Base-by-base conservation (phyloP, 2,113 vertebrate species). In the Tympanuchus pallidicinctus region DNA sequence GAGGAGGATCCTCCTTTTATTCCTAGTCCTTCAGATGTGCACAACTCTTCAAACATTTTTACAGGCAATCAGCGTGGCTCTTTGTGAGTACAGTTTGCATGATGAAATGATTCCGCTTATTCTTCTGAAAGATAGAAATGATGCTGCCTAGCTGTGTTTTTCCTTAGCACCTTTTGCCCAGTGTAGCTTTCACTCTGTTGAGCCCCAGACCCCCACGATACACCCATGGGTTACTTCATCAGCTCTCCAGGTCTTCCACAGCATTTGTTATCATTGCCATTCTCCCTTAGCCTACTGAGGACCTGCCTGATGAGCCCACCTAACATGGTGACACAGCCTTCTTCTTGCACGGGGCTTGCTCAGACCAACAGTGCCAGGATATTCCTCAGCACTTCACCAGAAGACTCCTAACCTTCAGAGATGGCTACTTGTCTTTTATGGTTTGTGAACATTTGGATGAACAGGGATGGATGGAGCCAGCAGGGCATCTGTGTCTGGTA, bases 1-100 rank as follows among this genome's bases (percentile, higher is more conserved):
- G 89, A 92, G 85, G 85, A 89, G 72, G 85, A 71, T 91, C 91
- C n/a, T 73, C 85, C 84, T 76, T 90, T 72, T 45, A 65, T 94
- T 57, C 75, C 7, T 32, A 70, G 48, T 20, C 38, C 11, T 91
- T 96, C 65, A 83, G 76, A 89, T 69, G 54, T 36, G 32, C 36
- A 27, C 16, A 65, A n/a, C 76, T 47, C 65, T 92, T 94, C 45
- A 75, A 73, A 63, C 84, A 21, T 50, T 94, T 88, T 83, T 83
- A 27, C 7, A 27, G 25, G 45, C 70, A 79, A 82, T 30, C 6
- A 20, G 15, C 59, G 13, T 80, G 65, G 27, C 25, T 69, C 65
- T 72, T 70, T 72, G 24, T 75, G 63, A 21, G 84, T 82, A 14
- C 30, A 54, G 64, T 42, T 72, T 34, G 78, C 9, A 13, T 27